Percentiles rank a stretch among this genome's conserved stretches.
phyloP scores from a whole-genome alignment of 1,140 invertebrate species.

The Melanaphis sacchari region DNA sequence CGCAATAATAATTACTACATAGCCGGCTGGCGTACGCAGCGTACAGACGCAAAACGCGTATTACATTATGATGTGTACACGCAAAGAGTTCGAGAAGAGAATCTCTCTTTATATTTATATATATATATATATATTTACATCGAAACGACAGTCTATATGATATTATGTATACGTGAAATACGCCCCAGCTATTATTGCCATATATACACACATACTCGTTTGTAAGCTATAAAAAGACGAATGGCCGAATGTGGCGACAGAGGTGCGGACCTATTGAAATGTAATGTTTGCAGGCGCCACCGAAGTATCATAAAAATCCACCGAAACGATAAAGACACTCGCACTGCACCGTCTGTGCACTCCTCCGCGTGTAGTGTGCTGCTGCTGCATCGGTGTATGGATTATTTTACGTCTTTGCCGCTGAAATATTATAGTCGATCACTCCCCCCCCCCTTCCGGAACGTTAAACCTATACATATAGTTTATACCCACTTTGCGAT shows the following conservation, averaged over 20 bases:
- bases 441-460: background rate
- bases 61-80: background rate
- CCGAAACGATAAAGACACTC: conserved; percentile 22
- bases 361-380: background rate
- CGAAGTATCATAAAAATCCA: conserved; percentile 46
- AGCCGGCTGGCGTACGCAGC: background rate
- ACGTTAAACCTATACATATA: background rate
- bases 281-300: conserved; percentile 36
- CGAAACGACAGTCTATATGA: background rate
- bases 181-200: background rate
- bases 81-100: background rate
- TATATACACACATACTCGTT: conserved; percentile 27
- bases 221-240: conserved; percentile 43
- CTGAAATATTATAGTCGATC: background rate
- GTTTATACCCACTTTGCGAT: background rate
- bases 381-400: background rate
- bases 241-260: conserved; percentile 10
- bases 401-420: conserved; percentile 20
- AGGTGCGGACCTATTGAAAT: conserved; percentile 42
- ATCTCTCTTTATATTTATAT: background rate
- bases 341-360: background rate
- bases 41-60: background rate
- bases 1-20: background rate
- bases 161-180: background rate
- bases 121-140: background rate